Percentiles rank a stretch among this genome's conserved stretches.
Conservation (phyloP, 2,797 vertebrate species). For the Oryzias sinensis region DNA sequence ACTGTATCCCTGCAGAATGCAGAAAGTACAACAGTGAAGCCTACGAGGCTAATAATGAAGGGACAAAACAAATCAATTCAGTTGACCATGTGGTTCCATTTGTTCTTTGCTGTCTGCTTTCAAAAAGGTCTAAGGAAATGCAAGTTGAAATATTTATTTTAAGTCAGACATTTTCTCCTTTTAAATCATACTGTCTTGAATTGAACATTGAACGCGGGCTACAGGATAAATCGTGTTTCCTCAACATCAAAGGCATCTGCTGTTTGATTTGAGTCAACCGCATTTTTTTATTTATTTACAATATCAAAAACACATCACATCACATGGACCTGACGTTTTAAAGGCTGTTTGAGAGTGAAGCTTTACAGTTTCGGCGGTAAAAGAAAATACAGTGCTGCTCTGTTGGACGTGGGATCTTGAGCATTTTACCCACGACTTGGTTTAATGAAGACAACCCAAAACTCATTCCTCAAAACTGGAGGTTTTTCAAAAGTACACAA, state of each 20-base stretch:
- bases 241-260: conserved; percentile 33
- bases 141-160: conserved; percentile 65
- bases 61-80: conserved; percentile 54
- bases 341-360: conserved; percentile 21
- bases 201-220: conserved; percentile 44
- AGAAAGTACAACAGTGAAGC: conserved; percentile 58
- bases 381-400: conserved; percentile 1
- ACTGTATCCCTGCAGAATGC: conserved; percentile 65
- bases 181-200: conserved; percentile 45
- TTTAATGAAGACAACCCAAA: conserved; percentile 52
- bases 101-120: conserved; percentile 59
- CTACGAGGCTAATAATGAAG: conserved; percentile 71
- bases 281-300: conserved; percentile 34
- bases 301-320: conserved; percentile 11
- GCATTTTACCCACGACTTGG: conserved; percentile 37
- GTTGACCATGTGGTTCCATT: conserved; percentile 64
- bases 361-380: conserved; percentile 33
- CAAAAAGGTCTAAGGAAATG: conserved; percentile 61
- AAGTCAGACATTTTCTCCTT: conserved; percentile 42
- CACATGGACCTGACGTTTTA: conserved; percentile 27
- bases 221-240: conserved; percentile 32
- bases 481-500: conserved; percentile 49
- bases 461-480: conserved; percentile 47
- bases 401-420: conserved; percentile 47
- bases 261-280: conserved; percentile 24